A percentile compares a stretch with the other conserved stretches of the same genome.
Evolutionary conservation across 2,888 invertebrate species (phyloP).

Genomic region (Andrena hattorfiana): DNA sequence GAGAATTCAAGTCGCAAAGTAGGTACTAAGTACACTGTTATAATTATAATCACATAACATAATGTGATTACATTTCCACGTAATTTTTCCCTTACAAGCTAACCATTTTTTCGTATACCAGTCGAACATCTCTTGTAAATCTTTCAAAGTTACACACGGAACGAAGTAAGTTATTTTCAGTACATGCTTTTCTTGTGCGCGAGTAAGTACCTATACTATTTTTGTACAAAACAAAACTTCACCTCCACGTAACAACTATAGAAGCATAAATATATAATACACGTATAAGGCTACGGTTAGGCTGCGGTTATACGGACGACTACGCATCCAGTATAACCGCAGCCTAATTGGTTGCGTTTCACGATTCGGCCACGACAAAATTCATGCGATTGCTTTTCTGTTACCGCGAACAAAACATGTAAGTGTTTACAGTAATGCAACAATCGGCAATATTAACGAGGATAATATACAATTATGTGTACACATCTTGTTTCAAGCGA

Average conservation of each 20-base stretch:
- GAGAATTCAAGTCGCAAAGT: constrained; percentile 27
- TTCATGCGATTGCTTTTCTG: not conserved
- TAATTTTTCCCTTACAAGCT: constrained; percentile 1
- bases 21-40: constrained; percentile 13
- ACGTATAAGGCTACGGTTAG: not conserved
- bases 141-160: not conserved
- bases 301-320: too few relatives aligned
- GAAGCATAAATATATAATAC: not conserved
- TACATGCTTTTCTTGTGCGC: constrained; percentile 6
- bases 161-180: not conserved
- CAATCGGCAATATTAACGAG: not conserved
- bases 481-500: not conserved
- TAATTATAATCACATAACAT: constrained; percentile 11
- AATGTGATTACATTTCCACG: constrained; percentile 15
- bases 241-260: not conserved
- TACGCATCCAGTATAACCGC: too few relatives aligned
- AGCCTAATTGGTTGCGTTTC: not conserved
- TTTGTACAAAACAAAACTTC: not conserved
- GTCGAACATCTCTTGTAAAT: not conserved
- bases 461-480: not conserved
- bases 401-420: not conserved
- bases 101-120: constrained; percentile 45
- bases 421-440: not conserved
- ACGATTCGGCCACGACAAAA: not conserved
- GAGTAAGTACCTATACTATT: not conserved